Conservation (phyloP, 1,140 invertebrate species). For the Cyclargus thomasi region DNA sequence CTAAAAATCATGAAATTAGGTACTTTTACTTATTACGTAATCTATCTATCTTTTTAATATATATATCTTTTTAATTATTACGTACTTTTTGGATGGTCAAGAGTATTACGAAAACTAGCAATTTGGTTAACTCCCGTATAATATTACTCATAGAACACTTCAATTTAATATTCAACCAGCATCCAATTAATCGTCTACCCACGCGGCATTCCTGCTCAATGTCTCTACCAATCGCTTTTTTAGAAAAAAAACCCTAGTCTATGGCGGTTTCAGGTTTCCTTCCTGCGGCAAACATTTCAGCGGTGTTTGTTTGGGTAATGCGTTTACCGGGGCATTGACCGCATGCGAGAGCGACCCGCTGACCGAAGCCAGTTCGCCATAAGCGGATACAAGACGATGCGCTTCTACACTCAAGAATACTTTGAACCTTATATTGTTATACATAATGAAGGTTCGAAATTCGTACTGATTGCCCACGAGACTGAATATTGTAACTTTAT, state of each 20-base stretch:
- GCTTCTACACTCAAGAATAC: not conserved
- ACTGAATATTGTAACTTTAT: not conserved
- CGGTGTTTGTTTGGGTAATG: constrained; percentile 11
- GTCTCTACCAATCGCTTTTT: not conserved
- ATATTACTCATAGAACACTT: not conserved
- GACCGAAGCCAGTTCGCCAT: not conserved
- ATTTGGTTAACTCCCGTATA: not conserved
- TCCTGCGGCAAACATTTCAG: constrained; percentile 3
- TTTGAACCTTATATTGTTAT: no score
- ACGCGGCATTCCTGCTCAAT: not conserved
- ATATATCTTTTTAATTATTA: no score
- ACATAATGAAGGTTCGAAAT: no score
- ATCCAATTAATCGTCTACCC: not conserved
- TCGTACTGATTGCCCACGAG: not conserved
- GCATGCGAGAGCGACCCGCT: constrained; percentile 5
- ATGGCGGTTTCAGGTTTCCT: not conserved
- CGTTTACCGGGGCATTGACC: constrained; percentile 1
- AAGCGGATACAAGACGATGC: not conserved
- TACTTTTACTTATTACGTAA: no score
- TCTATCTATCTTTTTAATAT: not conserved
- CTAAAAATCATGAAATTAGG: no score
- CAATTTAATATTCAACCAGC: not conserved
- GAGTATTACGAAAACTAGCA: not conserved
- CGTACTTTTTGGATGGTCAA: no score
- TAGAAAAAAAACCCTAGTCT: not conserved